Evolutionary conservation across 2,888 invertebrate species (phyloP), one percentile per base, ranked within the genome.

Genomic region (Elysia crispata): DNA sequence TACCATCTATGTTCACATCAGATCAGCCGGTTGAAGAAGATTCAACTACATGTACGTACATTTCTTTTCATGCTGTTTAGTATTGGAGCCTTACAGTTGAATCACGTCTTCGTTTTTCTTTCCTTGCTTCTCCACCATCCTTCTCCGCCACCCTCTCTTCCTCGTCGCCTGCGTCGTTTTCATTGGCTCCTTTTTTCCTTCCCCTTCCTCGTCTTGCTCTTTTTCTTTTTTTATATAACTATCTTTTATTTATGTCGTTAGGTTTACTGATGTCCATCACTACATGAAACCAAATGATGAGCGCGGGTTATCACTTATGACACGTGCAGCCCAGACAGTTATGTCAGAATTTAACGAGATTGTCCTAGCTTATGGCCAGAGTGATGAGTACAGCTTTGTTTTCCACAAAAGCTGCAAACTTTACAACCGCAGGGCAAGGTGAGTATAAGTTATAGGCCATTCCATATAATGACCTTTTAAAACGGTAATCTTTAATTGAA

Each of bases 361-460:
- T 79, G 93, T 96, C 30, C 90, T 98, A 82, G 95, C 95, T 0
- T 99, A 96, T 92, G 99, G 98, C 8, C 97, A 98, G 92, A 98
- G 98, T 92, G 99, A 99, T 92, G 98, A 99, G 92, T 99, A 96
- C 91, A 98, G 98, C 31, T 99, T 99, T 96, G 96, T 93, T 94
- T 96, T 90, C 94, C 86, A 86, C 70, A 91, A 88, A 83, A 86
- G 89, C 57, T 88, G 93, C 1, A 85, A 91, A 73, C 84, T 93
- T 0, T 98, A 96, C 89, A 97, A 97, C 87, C 94, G 98, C 75
- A 93, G 98, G 89, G 94, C 94, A 33, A 94, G 91, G 92, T 92
- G 80, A 77, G 82, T 41, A 3, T 11, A 41, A 41, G 41, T 6
- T 6, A 41, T 11, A 41, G 41, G 3, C 11, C 41, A 41, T 41